phyloP scores from a whole-genome alignment of 2,113 vertebrate genomes.

The Hylia prasina region DNA sequence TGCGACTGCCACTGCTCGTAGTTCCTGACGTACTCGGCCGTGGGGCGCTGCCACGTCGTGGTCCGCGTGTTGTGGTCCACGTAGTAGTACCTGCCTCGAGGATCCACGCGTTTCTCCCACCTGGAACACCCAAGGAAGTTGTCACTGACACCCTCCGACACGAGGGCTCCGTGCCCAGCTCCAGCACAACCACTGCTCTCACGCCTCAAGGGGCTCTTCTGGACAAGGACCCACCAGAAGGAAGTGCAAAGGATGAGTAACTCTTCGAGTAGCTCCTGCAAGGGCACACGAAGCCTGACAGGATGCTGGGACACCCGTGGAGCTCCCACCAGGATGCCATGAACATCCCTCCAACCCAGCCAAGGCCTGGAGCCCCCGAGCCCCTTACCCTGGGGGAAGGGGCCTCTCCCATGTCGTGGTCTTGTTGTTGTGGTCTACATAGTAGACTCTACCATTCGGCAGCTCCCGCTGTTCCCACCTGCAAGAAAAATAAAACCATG shows the following conservation, averaged over 20 bases:
- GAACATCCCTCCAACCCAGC: neutral
- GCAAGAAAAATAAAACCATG: neutral
- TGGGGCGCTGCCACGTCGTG: slow-evolving; percentile 97
- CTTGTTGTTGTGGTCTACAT: slow-evolving; percentile 98
- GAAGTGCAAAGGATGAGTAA: neutral
- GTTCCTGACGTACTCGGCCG: slow-evolving; percentile 89
- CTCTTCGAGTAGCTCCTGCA: neutral
- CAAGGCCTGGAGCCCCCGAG: neutral
- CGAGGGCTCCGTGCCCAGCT: accelerated
- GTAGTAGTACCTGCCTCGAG: slow-evolving; percentile 91
- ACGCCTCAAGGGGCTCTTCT: neutral
- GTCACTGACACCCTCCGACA: neutral
- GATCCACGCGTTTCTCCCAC: slow-evolving; percentile 97
- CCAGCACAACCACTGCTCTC: neutral
- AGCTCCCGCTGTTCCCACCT: slow-evolving; percentile 97
- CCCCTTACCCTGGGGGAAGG: slow-evolving; percentile 89
- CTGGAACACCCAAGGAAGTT: slow-evolving; percentile 54
- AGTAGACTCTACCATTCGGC: slow-evolving; percentile 93
- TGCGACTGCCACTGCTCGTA: slow-evolving; percentile 98
- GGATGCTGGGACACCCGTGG: neutral
- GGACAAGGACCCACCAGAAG: neutral
- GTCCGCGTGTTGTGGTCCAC: slow-evolving; percentile 99
- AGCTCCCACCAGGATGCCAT: neutral
- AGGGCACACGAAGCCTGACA: neutral
- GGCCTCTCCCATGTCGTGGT: slow-evolving; percentile 98